Evolutionary conservation across 2,888 invertebrate species (phyloP).

Genomic region (Chrysopilus asiliformis): DNA sequence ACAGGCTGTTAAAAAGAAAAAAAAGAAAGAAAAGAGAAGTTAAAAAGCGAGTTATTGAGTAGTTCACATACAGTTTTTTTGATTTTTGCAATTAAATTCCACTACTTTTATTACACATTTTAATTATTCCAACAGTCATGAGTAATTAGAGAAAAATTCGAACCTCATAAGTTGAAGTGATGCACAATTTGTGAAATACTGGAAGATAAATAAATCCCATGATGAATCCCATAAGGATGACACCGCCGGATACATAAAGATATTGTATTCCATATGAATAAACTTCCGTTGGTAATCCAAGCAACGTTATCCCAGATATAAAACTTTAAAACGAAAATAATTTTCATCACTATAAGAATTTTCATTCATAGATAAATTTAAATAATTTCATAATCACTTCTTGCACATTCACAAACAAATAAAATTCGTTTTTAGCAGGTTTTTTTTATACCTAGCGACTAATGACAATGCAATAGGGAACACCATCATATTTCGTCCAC

Average conservation of each 20-base stretch:
- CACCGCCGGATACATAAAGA: constrained; percentile 47
- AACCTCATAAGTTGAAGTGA: constrained; percentile 72
- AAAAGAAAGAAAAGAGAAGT: no score
- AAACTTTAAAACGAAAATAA: constrained; percentile 39
- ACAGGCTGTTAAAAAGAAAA: no score
- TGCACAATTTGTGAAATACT: constrained; percentile 57
- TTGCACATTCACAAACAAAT: no score
- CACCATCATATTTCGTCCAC: constrained; percentile 62
- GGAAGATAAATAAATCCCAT: constrained; percentile 57
- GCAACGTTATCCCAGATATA: constrained; percentile 62
- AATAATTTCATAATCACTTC: background rate
- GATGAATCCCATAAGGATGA: constrained; percentile 49
- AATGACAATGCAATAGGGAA: constrained; percentile 70
- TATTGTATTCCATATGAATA: constrained; percentile 73
- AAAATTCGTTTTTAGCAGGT: background rate
- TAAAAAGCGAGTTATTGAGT: no score
- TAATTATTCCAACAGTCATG: no score
- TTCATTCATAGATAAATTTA: background rate
- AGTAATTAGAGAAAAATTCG: no score
- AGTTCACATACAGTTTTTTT: no score
- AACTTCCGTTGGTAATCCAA: constrained; percentile 68
- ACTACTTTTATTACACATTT: no score
- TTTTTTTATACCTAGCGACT: constrained; percentile 52
- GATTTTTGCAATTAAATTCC: no score
- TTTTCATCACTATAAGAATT: background rate